Conservation (phyloP, 2,113 vertebrate species). For the Isurus oxyrinchus region DNA sequence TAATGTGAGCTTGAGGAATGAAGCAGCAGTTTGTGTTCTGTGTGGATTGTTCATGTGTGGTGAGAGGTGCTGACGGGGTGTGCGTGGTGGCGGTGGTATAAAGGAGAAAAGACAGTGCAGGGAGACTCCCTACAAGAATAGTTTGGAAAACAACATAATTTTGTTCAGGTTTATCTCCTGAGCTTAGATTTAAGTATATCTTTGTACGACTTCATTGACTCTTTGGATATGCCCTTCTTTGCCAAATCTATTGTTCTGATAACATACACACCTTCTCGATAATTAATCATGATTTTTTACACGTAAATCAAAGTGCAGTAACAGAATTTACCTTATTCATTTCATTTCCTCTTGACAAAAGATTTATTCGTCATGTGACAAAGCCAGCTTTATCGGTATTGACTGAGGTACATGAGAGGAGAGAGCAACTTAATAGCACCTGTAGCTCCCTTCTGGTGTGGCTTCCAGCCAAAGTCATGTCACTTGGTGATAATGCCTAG, state of each 20-base stretch:
- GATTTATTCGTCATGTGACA: background rate
- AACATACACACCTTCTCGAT: background rate
- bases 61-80: too few relatives aligned
- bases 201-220: background rate
- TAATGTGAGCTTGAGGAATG: background rate
- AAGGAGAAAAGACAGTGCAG: background rate
- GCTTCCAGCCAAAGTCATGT: slow-evolving; percentile 26
- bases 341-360: background rate
- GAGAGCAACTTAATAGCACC: slow-evolving; percentile 34
- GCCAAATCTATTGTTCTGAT: background rate
- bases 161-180: background rate
- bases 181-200: background rate
- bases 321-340: background rate
- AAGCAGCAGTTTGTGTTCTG: background rate
- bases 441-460: slow-evolving; percentile 15
- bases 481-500: slow-evolving; percentile 41
- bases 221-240: background rate
- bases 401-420: background rate
- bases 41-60: background rate
- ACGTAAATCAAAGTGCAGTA: background rate
- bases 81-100: background rate
- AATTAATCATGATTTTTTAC: too few relatives aligned
- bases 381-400: background rate
- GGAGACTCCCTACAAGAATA: background rate
- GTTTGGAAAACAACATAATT: background rate